These are phyloP conservation scores for Colletes collaris DNA, from an alignment of 2,888 invertebrate species.

Conservation along the genomic window DNA sequence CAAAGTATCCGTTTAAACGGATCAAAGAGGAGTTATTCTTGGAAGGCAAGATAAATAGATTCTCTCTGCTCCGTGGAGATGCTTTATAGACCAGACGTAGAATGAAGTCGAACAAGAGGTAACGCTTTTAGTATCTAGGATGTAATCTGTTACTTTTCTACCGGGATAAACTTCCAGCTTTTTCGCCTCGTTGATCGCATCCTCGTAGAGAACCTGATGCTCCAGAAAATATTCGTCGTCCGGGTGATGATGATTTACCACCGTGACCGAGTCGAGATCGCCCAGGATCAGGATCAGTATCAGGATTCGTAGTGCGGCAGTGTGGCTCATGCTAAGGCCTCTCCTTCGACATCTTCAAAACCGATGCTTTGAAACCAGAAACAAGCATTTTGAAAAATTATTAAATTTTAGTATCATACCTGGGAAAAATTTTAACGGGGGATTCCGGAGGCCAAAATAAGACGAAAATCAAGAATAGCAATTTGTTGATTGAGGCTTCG, in stretches of 20 bases:
- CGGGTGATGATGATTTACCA: conserved; percentile 77
- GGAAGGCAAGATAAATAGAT: conserved; percentile 65
- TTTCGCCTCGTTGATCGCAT: conserved; percentile 85
- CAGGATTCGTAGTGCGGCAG: conserved; percentile 65
- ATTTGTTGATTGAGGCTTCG: no score
- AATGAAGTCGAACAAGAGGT: conserved; percentile 48
- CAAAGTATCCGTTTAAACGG: conserved; percentile 40
- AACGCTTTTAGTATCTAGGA: conserved; percentile 42
- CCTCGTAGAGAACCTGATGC: conserved; percentile 86
- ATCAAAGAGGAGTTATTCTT: conserved; percentile 67
- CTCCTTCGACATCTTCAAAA: conserved; percentile 63
- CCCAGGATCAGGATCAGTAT: conserved; percentile 69
- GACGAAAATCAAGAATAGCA: no score
- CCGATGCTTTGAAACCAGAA: conserved; percentile 11
- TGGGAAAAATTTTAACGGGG: no score
- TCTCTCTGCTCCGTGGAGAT: conserved; percentile 51
- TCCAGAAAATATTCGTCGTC: conserved; percentile 87
- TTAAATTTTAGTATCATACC: no score
- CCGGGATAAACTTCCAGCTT: conserved; percentile 83
- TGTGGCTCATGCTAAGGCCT: conserved; percentile 75
- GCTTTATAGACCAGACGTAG: conserved; percentile 58
- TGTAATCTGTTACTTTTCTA: conserved; percentile 69
- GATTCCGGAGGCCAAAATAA: no score
- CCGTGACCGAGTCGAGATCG: conserved; percentile 73
- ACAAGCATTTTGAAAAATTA: neutral